Evolutionary conservation across 1,140 invertebrate species (phyloP), one percentile per base, ranked within the genome.

Genomic region (Drosophila quadrilineata): DNA sequence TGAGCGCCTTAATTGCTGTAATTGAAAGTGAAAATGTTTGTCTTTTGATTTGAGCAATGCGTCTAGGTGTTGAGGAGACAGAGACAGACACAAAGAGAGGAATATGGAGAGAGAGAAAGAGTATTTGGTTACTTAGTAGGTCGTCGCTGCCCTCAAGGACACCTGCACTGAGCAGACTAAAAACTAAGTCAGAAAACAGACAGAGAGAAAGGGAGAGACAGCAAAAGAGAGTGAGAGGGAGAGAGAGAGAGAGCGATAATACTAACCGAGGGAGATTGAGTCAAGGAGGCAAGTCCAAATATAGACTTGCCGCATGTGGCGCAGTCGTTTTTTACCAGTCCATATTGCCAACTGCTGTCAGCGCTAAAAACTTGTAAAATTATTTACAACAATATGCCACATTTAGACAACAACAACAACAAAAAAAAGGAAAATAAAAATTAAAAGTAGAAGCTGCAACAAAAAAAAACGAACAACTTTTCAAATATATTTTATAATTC

Each of bases 21-120:
- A 85, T 85, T 85, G 79, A 85, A 85, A 85, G 79, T 85, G 79
- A 85, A 85, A 85, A 85, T 85, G 75, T 79, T 85, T 85, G 71
- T 67, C 75, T 85, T 79, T 85, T 84, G 79, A 85, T 85, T 85
- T 85, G 74, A 75, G 80, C 75, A 84, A 84, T 84, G 79, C 85
- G 79, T 84, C 79, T 85, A 85, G 79, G 79, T 84, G 79, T 84
- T n/a, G n/a, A n/a, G n/a, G n/a, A n/a, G n/a, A n/a, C n/a, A n/a
- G n/a, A n/a, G n/a, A n/a, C 79, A 84, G 66, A 46, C 64, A 68
- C 49, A 60, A 21, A 16, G 26, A 26, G 45, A 31, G 35, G 49
- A 52, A 58, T 48, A 43, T 35, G 50, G 57, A 48, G 45, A 19
- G 21, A 22, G 35, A 10, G 1, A 10, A n/a, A 14, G 45, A 9